phyloP scores from a whole-genome alignment of 2,797 vertebrate species.

The Esox masquinongy region DNA sequence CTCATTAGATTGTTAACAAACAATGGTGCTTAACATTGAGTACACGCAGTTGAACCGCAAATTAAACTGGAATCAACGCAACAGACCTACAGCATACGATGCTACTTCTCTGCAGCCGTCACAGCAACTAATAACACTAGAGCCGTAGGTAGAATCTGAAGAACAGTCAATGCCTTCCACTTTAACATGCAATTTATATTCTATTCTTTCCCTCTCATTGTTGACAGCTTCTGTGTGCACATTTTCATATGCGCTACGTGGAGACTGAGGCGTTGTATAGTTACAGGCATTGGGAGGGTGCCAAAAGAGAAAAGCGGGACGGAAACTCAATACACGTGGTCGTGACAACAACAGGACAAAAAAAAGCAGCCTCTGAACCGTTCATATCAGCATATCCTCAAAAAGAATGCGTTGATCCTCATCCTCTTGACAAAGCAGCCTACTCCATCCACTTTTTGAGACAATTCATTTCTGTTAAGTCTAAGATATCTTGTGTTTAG shows the following conservation, averaged over 20 bases:
- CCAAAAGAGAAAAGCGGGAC: constrained; percentile 20
- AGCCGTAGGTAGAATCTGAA: not conserved
- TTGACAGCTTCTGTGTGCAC: constrained; percentile 10
- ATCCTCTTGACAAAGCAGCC: constrained; percentile 34
- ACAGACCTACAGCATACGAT: not conserved
- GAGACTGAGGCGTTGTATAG: constrained; percentile 1
- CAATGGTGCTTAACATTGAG: no score
- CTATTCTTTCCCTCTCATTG: not conserved
- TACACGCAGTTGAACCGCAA: not conserved
- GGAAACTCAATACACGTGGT: constrained; percentile 13
- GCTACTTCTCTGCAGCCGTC: constrained; percentile 15
- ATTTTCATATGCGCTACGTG: constrained; percentile 13
- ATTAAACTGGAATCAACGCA: not conserved
- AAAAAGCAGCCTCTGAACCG: constrained; percentile 30
- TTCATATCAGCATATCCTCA: constrained; percentile 43
- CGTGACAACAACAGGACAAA: constrained; percentile 19
- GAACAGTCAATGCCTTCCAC: constrained; percentile 17
- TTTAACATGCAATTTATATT: constrained; percentile 10
- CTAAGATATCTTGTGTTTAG: not conserved
- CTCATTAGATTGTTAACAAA: not conserved
- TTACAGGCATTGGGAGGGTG: not conserved
- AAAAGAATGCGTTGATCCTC: constrained; percentile 41
- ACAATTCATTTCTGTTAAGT: not conserved
- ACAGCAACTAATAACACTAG: not conserved
- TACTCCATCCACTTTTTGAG: not conserved